Evolutionary conservation across 2,797 vertebrate species (phyloP).

Genomic region (Acanthiza pusilla): DNA sequence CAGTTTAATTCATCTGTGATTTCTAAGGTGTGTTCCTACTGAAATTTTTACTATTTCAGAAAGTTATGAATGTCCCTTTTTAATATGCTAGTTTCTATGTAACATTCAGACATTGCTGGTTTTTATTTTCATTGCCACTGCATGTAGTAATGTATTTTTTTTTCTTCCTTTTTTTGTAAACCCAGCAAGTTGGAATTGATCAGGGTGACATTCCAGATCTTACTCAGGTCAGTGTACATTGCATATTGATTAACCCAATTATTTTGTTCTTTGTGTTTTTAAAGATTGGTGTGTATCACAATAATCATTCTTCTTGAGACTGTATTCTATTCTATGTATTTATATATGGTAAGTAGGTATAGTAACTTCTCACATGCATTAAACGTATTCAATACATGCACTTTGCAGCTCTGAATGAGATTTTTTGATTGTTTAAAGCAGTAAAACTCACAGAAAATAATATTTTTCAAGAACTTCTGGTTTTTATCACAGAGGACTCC

Average conservation of each 20-base stretch:
- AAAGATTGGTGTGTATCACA: not conserved
- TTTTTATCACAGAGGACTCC: not conserved
- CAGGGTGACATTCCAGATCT: conserved; percentile 95
- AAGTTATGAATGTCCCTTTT: conserved; percentile 5
- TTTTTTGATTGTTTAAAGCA: not conserved
- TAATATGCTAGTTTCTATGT: not conserved
- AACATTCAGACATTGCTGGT: not conserved
- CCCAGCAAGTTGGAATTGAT: conserved; percentile 98
- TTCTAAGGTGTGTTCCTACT: not conserved
- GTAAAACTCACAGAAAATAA: not conserved
- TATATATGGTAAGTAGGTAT: not conserved
- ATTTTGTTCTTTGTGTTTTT: conserved; percentile 17
- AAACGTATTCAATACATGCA: not conserved
- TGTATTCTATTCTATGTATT: conserved; percentile 67
- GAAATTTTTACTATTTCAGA: not conserved
- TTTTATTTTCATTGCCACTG: conserved; percentile 36
- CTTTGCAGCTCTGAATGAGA: not conserved
- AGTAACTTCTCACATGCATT: not conserved
- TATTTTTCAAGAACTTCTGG: not conserved
- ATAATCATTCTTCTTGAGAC: conserved; percentile 65
- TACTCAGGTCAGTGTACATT: conserved; percentile 92
- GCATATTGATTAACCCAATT: conserved; percentile 71
- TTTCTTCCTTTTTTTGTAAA: conserved; percentile 71
- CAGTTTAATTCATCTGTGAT: not conserved
- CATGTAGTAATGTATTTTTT: conserved; percentile 55